Conservation (phyloP, 1,140 invertebrate genomes). For the Theocolax elegans region DNA sequence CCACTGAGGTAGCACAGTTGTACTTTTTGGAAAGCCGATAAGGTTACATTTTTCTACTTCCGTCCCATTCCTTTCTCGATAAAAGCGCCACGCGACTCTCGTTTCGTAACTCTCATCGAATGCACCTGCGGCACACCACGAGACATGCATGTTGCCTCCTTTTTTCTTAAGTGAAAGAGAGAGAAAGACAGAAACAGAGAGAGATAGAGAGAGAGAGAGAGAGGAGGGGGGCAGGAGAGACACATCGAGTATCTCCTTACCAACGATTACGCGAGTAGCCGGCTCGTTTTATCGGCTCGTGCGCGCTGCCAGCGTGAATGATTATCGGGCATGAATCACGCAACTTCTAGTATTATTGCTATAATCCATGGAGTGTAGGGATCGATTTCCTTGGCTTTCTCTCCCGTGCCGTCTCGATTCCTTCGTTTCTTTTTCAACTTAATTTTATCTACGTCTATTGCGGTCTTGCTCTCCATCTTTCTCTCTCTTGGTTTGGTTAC, state of each 20-base stretch:
- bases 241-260: constrained; percentile 33
- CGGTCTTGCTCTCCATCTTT: background rate
- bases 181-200: constrained; percentile 2
- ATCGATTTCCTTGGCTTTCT: constrained; percentile 16
- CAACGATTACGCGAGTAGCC: constrained; percentile 6
- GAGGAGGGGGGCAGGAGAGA: constrained; percentile 34
- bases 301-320: background rate
- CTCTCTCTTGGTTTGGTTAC: background rate
- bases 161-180: background rate
- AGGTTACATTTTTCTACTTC: background rate
- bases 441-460: background rate
- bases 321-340: constrained; percentile 29
- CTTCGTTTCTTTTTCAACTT: background rate
- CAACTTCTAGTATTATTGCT: background rate
- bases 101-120: constrained; percentile 27
- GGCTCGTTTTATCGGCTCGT: constrained; percentile 1
- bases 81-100: constrained; percentile 26
- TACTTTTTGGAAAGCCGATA: constrained; percentile 31
- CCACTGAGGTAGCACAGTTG: no score
- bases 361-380: background rate
- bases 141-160: background rate
- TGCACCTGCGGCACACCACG: constrained; percentile 25
- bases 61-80: constrained; percentile 5
- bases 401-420: background rate
- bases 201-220: constrained; percentile 28